Evolutionary conservation across 2,113 vertebrate genomes (phyloP).

Genomic region (Spermophilus dauricus): DNA sequence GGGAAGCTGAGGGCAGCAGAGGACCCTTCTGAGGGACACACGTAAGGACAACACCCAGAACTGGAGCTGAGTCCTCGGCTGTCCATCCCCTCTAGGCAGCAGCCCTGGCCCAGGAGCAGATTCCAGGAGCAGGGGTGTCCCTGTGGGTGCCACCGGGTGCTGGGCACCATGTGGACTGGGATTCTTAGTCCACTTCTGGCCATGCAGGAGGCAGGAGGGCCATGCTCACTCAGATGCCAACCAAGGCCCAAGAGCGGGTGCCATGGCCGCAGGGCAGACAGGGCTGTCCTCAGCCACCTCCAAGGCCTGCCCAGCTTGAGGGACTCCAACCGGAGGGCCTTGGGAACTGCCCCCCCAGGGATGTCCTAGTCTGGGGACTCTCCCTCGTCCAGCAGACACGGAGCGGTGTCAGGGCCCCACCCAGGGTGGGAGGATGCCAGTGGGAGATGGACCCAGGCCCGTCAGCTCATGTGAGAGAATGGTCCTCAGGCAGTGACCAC

Average conservation of each 20-base stretch:
- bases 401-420: background rate
- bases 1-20: background rate
- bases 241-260: fast-evolving
- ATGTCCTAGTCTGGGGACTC: background rate
- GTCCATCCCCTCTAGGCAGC: background rate
- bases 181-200: background rate
- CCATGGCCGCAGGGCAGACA: fast-evolving
- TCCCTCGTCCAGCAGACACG: background rate
- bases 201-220: background rate
- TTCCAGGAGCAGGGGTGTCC: fast-evolving
- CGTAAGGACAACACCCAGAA: background rate
- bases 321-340: background rate
- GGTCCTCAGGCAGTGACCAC: background rate
- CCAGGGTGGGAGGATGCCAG: background rate
- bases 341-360: background rate
- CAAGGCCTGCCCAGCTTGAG: no score
- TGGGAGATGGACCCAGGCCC: background rate
- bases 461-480: background rate
- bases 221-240: fast-evolving
- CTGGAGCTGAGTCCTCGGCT: background rate
- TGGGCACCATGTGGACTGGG: fast-evolving
- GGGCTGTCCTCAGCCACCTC: fast-evolving
- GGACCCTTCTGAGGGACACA: background rate
- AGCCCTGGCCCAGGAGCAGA: background rate
- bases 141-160: fast-evolving